Evolutionary conservation across 2,113 vertebrate species (phyloP).

Genomic region (Noturus placidus): DNA sequence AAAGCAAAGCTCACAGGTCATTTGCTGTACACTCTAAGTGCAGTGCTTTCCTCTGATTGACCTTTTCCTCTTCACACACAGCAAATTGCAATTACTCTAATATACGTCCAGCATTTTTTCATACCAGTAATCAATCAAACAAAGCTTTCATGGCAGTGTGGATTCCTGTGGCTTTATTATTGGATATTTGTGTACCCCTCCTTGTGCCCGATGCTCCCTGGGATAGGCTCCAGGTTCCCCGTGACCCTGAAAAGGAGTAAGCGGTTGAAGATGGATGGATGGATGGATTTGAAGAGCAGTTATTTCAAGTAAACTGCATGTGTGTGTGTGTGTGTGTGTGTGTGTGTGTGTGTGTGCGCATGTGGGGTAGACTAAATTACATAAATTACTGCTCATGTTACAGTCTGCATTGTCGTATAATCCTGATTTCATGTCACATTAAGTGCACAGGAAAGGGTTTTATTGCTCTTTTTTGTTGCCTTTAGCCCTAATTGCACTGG

Average conservation of each 20-base stretch:
- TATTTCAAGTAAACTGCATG: not conserved
- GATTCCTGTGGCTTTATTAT: not conserved
- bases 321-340: not conserved
- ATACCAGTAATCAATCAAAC: conserved; percentile 31
- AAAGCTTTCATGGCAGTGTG: not conserved
- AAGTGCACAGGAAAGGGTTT: conserved; percentile 17
- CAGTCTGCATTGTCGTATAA: conserved; percentile 13
- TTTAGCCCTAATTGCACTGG: conserved; percentile 38
- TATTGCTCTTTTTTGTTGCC: conserved; percentile 31
- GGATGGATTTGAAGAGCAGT: not conserved
- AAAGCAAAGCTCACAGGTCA: not conserved
- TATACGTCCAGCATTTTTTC: not conserved
- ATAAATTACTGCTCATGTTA: conserved; percentile 31
- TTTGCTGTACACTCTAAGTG: not conserved
- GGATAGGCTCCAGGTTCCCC: too few species aligned
- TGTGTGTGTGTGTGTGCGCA: not conserved
- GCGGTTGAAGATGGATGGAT: too few species aligned
- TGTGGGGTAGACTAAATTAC: conserved; percentile 3
- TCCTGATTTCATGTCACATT: conserved; percentile 43
- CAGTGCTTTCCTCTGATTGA: conserved; percentile 16
- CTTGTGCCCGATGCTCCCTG: too few species aligned
- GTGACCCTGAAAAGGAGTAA: too few species aligned
- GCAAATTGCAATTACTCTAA: conserved; percentile 22
- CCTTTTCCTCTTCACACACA: conserved; percentile 27
- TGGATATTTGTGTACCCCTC: too few species aligned